Conservation (phyloP, 1,140 invertebrate species). For the Neodiprion virginianus region DNA sequence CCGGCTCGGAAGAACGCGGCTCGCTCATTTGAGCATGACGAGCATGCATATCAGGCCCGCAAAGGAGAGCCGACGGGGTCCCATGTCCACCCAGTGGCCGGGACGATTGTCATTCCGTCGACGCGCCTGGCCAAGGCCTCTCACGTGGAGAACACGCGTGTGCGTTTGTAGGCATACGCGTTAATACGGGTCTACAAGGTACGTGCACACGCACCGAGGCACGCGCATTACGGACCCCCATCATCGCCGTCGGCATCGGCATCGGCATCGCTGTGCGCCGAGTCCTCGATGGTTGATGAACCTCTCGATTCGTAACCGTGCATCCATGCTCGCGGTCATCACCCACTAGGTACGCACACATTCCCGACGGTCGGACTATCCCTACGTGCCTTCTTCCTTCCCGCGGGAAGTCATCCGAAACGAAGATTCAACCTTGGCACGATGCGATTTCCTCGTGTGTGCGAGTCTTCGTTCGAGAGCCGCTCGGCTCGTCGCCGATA, state of each 20-base stretch:
- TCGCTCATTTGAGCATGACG: conserved; percentile 54
- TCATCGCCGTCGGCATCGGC: background rate
- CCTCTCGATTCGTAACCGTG: background rate
- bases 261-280: background rate
- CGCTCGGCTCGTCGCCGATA: too few species aligned
- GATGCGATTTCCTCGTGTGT: too few species aligned
- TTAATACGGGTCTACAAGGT: conserved; percentile 20
- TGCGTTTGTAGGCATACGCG: conserved; percentile 10
- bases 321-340: background rate
- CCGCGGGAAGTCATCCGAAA: background rate
- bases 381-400: background rate
- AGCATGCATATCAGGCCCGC: conserved; percentile 53
- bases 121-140: conserved; percentile 35
- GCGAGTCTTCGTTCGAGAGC: too few species aligned
- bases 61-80: conserved; percentile 52
- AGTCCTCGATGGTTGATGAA: conserved; percentile 4
- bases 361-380: background rate
- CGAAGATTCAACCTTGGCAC: background rate
- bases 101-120: conserved; percentile 55
- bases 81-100: conserved; percentile 50
- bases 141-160: conserved; percentile 12
- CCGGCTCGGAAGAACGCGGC: conserved; percentile 53
- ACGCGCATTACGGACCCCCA: conserved; percentile 1
- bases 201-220: background rate
- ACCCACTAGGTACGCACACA: background rate